A percentile compares a stretch with the other conserved stretches of the same genome.
Evolutionary conservation across 2,113 vertebrate genomes (phyloP).

Genomic region (Alaudala cheleensis): DNA sequence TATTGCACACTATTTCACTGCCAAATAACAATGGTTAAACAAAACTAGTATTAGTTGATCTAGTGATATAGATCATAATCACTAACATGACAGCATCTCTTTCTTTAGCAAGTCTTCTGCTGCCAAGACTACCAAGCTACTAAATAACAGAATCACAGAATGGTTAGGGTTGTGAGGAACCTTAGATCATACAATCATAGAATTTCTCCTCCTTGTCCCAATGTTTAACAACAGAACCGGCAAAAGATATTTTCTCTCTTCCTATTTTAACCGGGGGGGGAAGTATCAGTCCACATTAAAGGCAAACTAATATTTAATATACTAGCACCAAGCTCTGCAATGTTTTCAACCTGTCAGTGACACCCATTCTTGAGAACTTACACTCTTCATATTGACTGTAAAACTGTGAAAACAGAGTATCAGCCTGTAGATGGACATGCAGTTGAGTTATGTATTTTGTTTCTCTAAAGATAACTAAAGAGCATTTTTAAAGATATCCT

Average conservation of each 20-base stretch:
- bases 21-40: not conserved
- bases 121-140: not conserved
- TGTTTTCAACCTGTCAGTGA: not conserved
- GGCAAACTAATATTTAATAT: not conserved
- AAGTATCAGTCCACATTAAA: not conserved
- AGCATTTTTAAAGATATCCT: not conserved
- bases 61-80: not conserved
- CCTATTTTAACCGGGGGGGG: not conserved
- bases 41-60: not conserved
- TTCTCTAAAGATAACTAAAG: not conserved
- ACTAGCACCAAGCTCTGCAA: not conserved
- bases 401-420: not conserved
- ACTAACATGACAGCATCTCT: not conserved
- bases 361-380: not conserved
- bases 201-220: not conserved
- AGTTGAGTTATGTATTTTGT: not conserved
- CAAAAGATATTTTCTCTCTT: not conserved
- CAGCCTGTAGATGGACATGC: rapidly evolving
- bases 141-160: not conserved
- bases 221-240: not conserved
- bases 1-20: not conserved
- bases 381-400: not conserved
- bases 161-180: not conserved
- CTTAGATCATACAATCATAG: not conserved
- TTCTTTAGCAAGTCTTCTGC: not conserved